Conservation (phyloP, 2,888 invertebrate species). For the Laothoe populi region DNA sequence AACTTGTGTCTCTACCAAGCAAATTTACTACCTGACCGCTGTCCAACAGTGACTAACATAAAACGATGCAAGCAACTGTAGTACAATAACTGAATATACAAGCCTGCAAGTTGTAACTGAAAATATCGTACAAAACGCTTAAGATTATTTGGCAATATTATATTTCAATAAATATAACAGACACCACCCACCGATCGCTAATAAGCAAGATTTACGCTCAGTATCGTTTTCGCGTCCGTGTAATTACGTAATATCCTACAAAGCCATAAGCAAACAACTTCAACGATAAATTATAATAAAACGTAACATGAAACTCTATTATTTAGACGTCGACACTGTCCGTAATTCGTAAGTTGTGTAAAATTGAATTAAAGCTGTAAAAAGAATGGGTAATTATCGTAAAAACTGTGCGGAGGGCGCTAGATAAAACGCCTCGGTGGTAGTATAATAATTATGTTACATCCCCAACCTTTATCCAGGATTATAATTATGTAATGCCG, state of each 20-base stretch:
- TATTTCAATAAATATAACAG: conserved; percentile 18
- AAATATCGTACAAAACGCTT: neutral
- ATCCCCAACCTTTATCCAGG: conserved; percentile 60
- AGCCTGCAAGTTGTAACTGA: too few species aligned
- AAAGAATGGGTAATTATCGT: conserved; percentile 76
- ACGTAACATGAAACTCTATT: conserved; percentile 55
- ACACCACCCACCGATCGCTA: conserved; percentile 23
- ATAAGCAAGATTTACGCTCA: conserved; percentile 45
- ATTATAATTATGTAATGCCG: conserved; percentile 59
- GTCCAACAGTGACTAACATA: too few species aligned
- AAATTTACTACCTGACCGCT: too few species aligned
- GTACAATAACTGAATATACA: too few species aligned
- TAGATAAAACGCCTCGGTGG: conserved; percentile 41
- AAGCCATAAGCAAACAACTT: conserved; percentile 57
- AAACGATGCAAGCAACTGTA: too few species aligned
- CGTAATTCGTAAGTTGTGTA: conserved; percentile 56
- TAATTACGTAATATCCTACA: conserved; percentile 34
- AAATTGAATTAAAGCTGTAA: conserved; percentile 77
- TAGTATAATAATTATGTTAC: conserved; percentile 56
- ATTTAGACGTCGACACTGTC: conserved; percentile 51
- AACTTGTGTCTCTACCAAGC: too few species aligned
- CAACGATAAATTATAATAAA: conserved; percentile 61
- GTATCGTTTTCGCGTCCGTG: conserved; percentile 42
- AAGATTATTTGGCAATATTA: conserved; percentile 10
- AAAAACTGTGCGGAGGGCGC: conserved; percentile 57